Percentiles rank a stretch among this genome's conserved stretches.
Evolutionary conservation across 2,888 invertebrate species (phyloP).

Genomic region (Dendrolimus pini): DNA sequence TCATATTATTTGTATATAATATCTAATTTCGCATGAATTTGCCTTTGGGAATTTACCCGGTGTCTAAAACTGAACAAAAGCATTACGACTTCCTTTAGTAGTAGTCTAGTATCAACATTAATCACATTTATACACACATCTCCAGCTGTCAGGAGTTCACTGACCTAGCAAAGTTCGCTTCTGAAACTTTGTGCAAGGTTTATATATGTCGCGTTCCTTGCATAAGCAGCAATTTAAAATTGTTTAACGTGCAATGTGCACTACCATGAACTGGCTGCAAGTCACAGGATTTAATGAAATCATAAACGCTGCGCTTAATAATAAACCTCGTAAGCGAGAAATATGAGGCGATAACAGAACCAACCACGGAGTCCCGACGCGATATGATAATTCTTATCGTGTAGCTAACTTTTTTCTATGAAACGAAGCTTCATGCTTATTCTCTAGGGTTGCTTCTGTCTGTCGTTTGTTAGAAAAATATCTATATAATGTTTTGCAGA

Average conservation of each 20-base stretch:
- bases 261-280: slow-evolving; percentile 1
- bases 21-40: too few species aligned
- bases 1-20: too few species aligned
- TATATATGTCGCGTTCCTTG: not conserved
- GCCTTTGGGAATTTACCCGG: too few species aligned
- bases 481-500: too few species aligned
- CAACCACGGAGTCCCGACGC: slow-evolving; percentile 27
- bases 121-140: not conserved
- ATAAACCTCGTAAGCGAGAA: slow-evolving; percentile 7
- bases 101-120: too few species aligned
- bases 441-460: slow-evolving; percentile 5
- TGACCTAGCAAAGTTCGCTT: not conserved
- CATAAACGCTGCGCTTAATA: not conserved
- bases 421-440: slow-evolving; percentile 20
- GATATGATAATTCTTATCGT: slow-evolving; percentile 55
- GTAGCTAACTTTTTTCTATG: slow-evolving; percentile 48
- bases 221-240: not conserved
- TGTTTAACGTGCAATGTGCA: not conserved
- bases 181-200: not conserved
- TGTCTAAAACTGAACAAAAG: too few species aligned
- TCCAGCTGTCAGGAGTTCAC: slow-evolving; percentile 1
- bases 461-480: too few species aligned
- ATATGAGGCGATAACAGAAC: slow-evolving; percentile 20
- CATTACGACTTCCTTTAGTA: too few species aligned
- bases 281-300: not conserved